These are phyloP conservation scores for Chouioia cunea DNA, from an alignment of 2,888 invertebrate species.

Conservation along the genomic window DNA sequence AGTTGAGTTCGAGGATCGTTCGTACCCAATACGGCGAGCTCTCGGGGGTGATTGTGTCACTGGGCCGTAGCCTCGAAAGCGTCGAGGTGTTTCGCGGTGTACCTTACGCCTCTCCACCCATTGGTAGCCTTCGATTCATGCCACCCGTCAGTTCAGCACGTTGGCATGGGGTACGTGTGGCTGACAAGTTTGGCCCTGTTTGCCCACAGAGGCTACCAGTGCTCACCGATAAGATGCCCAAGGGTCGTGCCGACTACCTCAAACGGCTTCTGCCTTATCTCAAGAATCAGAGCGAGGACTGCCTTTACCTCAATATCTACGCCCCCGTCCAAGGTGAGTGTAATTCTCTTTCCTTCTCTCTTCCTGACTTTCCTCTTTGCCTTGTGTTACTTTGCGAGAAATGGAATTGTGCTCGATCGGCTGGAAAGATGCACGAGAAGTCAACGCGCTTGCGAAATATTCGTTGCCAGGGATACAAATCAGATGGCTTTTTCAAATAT, in stretches of 20 bases:
- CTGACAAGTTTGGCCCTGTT: constrained; percentile 89
- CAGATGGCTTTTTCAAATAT: too few species aligned
- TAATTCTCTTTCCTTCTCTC: not conserved
- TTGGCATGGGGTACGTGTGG: constrained; percentile 91
- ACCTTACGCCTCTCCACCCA: constrained; percentile 93
- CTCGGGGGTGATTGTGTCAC: constrained; percentile 85
- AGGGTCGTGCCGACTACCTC: constrained; percentile 88
- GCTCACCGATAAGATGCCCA: constrained; percentile 89
- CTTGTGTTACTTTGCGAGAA: not conserved
- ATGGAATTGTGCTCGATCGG: constrained; percentile 15
- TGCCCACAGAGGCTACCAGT: constrained; percentile 93
- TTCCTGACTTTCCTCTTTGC: not conserved
- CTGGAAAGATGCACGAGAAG: constrained; percentile 1
- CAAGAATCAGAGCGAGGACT: constrained; percentile 95
- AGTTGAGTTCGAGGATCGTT: constrained; percentile 83
- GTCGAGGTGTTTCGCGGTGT: constrained; percentile 95
- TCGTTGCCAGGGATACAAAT: too few species aligned
- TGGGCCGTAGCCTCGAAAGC: constrained; percentile 82
- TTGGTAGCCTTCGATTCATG: constrained; percentile 92
- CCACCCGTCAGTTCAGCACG: constrained; percentile 94
- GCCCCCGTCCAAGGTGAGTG: constrained; percentile 92
- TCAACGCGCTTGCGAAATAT: too few species aligned
- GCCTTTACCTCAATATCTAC: constrained; percentile 96
- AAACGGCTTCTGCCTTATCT: constrained; percentile 89
- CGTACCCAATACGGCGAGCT: constrained; percentile 90